Conservation (phyloP, 2,888 invertebrate species). For the Thymelicus lineola region DNA sequence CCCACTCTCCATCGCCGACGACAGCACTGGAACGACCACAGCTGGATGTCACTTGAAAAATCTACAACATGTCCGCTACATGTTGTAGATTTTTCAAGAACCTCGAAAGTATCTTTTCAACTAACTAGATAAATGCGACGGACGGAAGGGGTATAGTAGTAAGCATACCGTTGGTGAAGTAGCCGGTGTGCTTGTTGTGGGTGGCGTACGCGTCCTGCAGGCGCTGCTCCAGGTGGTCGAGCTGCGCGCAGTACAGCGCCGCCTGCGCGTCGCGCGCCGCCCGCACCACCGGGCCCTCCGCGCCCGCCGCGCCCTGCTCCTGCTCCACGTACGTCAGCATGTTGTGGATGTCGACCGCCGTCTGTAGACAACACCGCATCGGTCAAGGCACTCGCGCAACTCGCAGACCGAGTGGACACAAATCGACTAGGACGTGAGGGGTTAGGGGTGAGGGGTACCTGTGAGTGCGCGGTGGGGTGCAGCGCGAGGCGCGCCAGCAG, state of each 20-base stretch:
- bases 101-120: too few relatives aligned
- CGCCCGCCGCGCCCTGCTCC: constrained; percentile 56
- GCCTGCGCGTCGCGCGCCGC: constrained; percentile 81
- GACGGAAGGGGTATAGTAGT: background rate
- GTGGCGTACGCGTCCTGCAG: constrained; percentile 56
- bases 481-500: constrained; percentile 63
- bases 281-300: constrained; percentile 59
- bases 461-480: constrained; percentile 51
- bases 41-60: too few relatives aligned
- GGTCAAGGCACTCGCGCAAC: too few relatives aligned
- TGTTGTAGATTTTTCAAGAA: too few relatives aligned
- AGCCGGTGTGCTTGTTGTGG: constrained; percentile 55
- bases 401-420: too few relatives aligned
- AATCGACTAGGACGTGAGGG: too few relatives aligned
- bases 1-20: constrained; percentile 66
- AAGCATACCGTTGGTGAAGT: constrained; percentile 64
- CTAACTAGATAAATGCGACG: background rate
- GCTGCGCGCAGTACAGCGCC: constrained; percentile 80
- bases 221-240: constrained; percentile 78
- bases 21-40: constrained; percentile 55
- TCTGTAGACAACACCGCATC: constrained; percentile 53
- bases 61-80: too few relatives aligned
- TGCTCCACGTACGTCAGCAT: constrained; percentile 81
- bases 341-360: constrained; percentile 84
- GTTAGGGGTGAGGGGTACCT: background rate